These are phyloP conservation scores for Morbakka virulenta DNA, from an alignment of 30 jellyfish, hydroid and myxozoan species.

Conservation along the genomic window DNA sequence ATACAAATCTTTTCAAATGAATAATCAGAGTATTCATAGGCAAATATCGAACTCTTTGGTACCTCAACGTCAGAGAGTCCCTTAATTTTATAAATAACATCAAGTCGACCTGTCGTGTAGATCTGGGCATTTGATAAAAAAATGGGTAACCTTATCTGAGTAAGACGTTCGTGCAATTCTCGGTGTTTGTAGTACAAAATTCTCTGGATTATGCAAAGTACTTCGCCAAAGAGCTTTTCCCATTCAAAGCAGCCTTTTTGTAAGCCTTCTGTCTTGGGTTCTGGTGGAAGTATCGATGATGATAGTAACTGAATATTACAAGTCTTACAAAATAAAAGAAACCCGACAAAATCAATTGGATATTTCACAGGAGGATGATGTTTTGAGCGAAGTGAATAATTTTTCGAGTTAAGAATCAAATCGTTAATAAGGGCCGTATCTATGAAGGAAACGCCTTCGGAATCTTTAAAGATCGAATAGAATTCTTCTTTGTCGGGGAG, in stretches of 20 bases:
- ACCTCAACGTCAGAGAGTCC: slow-evolving; percentile 34
- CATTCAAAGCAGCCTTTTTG: slow-evolving; percentile 58
- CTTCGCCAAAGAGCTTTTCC: slow-evolving; percentile 28
- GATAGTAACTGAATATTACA: slow-evolving; percentile 28
- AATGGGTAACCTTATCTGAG: slow-evolving; percentile 1
- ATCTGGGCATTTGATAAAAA: slow-evolving; percentile 10
- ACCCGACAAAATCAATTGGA: no score
- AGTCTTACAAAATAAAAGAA: slow-evolving; percentile 34
- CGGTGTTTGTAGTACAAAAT: not conserved
- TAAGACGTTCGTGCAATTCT: slow-evolving; percentile 16
- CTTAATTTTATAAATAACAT: slow-evolving; percentile 32
- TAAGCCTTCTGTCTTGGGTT: slow-evolving; percentile 24
- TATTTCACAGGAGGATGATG: not conserved
- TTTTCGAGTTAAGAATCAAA: not conserved
- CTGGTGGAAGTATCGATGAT: slow-evolving; percentile 36
- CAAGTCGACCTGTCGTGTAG: slow-evolving; percentile 36
- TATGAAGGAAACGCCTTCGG: slow-evolving; percentile 28
- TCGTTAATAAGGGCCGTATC: no score
- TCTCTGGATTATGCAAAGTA: slow-evolving; percentile 57
- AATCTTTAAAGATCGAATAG: slow-evolving; percentile 10
- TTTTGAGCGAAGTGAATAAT: not conserved
- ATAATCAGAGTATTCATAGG: slow-evolving; percentile 9
- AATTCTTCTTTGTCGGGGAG: slow-evolving; percentile 22
- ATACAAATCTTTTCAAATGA: slow-evolving; percentile 4
- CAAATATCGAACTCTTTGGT: not conserved